Conservation (phyloP, 23 tunicate species). For the Styela clava region DNA sequence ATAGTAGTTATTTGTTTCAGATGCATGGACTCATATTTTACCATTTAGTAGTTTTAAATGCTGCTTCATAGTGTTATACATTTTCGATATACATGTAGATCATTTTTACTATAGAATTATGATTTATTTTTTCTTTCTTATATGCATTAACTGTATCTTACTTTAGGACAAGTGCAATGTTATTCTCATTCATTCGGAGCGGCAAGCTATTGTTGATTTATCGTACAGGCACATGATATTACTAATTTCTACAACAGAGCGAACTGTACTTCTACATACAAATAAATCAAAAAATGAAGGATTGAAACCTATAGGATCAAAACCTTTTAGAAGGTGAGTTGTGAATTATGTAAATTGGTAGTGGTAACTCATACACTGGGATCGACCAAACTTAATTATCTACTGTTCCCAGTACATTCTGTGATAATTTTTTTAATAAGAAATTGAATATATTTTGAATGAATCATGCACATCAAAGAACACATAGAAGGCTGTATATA, state of each 20-base stretch:
- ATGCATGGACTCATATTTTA: too few relatives aligned
- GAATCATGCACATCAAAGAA: too few relatives aligned
- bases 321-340: constrained; percentile 37
- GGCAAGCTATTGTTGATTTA: constrained; percentile 25
- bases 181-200: constrained; percentile 2
- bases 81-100: too few relatives aligned
- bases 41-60: too few relatives aligned
- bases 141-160: too few relatives aligned
- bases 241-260: constrained; percentile 39
- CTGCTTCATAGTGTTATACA: too few relatives aligned
- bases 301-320: constrained; percentile 25
- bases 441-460: too few relatives aligned
- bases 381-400: neutral
- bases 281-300: neutral
- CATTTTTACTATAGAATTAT: too few relatives aligned
- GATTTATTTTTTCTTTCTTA: too few relatives aligned
- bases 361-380: neutral
- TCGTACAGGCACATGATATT: constrained; percentile 36
- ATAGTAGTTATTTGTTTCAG: too few relatives aligned
- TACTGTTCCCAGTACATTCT: neutral
- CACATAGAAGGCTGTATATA: too few relatives aligned
- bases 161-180: constrained; percentile 36
- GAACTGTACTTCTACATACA: neutral
- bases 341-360: neutral
- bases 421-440: too few relatives aligned